Conservation (phyloP, 2,888 invertebrate species). For the Hirtodrosophila alboralis region DNA sequence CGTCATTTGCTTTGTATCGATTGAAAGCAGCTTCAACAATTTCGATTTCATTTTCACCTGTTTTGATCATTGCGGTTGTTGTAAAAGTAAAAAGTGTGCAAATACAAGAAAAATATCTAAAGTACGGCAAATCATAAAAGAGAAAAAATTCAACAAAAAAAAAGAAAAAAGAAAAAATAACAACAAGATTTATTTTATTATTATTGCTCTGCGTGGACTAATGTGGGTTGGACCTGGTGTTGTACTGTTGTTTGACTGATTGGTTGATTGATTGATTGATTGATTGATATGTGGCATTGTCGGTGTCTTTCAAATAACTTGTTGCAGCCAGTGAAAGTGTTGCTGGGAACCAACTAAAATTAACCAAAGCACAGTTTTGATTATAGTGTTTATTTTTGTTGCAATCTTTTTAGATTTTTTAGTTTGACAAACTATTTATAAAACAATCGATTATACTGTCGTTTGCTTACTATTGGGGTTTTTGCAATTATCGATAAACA, state of each 20-base stretch:
- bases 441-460: no score
- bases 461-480: no score
- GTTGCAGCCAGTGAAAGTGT: conserved; percentile 43
- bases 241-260: conserved; percentile 11
- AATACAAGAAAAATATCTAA: conserved; percentile 18
- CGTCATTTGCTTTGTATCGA: conserved; percentile 27
- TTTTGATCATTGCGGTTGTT: conserved; percentile 25
- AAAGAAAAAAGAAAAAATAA: conserved; percentile 5
- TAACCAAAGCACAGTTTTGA: no score
- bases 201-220: conserved; percentile 25
- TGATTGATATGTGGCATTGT: conserved; percentile 42
- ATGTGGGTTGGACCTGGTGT: conserved; percentile 45
- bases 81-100: conserved; percentile 73
- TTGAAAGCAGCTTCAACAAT: conserved; percentile 54
- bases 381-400: no score
- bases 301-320: conserved; percentile 31
- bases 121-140: conserved; percentile 43
- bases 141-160: conserved; percentile 19
- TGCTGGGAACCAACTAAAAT: no score
- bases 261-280: conserved; percentile 53
- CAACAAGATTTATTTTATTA: conserved; percentile 23
- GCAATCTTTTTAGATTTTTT: no score
- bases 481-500: no score
- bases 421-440: no score
- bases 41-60: conserved; percentile 78